phyloP scores from a whole-genome alignment of 1,140 invertebrate genomes.

The Myzus persicae region DNA sequence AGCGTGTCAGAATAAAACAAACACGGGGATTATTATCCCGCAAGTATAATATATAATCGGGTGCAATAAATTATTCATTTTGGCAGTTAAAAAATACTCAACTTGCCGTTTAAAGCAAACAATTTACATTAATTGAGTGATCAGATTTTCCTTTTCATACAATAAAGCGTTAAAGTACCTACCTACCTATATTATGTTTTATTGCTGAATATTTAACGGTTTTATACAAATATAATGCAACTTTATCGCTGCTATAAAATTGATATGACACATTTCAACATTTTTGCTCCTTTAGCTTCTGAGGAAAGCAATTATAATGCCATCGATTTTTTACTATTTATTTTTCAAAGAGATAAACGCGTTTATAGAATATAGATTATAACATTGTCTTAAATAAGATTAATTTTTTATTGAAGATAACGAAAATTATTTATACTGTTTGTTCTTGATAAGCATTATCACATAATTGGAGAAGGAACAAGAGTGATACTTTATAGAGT shows the following conservation, averaged over 20 bases:
- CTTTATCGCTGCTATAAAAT: not conserved
- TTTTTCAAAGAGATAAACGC: not conserved
- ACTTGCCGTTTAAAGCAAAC: not conserved
- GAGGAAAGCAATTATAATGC: not conserved
- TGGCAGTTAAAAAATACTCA: not conserved
- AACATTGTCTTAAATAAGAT: not conserved
- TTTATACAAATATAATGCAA: not conserved
- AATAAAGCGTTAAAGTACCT: not conserved
- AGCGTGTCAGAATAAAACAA: conserved; percentile 23
- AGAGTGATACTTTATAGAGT: not conserved
- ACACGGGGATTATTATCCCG: not conserved
- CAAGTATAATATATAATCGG: not conserved
- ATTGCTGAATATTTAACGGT: not conserved
- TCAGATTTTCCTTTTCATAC: not conserved
- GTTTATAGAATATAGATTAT: not conserved
- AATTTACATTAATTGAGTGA: conserved; percentile 1
- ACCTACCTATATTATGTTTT: not conserved
- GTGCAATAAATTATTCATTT: not conserved
- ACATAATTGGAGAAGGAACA: not conserved
- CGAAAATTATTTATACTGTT: not conserved
- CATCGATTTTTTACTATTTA: no score
- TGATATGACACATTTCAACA: not conserved
- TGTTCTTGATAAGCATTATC: not conserved
- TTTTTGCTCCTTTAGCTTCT: not conserved
- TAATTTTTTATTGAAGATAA: not conserved